Conservation (phyloP, 2,888 invertebrate genomes). For the Cheilosia pagana region DNA sequence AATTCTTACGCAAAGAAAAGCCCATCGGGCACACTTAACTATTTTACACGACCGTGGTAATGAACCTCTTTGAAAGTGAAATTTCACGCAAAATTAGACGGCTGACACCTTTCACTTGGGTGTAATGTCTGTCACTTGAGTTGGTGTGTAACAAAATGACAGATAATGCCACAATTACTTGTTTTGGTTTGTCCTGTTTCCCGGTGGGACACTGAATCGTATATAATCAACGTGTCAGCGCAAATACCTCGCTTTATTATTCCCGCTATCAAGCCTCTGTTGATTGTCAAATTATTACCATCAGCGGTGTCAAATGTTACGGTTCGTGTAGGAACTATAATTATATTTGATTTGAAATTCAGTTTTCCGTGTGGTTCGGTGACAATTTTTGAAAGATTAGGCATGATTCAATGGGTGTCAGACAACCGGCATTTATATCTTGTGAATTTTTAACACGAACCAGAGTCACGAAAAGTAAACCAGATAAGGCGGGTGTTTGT, state of each 20-base stretch:
- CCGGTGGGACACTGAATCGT: not conserved
- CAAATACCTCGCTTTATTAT: not conserved
- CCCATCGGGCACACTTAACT: not conserved
- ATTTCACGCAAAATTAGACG: conserved; percentile 6
- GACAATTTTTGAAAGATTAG: not conserved
- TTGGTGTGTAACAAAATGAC: conserved; percentile 11
- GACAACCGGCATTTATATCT: not conserved
- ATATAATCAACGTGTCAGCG: conserved; percentile 3
- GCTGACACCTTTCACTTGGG: conserved; percentile 34
- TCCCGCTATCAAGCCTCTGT: not conserved
- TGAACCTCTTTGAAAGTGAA: conserved; percentile 22
- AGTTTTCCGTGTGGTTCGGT: conserved; percentile 19
- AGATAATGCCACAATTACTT: conserved; percentile 21
- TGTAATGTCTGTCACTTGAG: not conserved
- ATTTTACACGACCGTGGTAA: not conserved
- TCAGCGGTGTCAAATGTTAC: conserved; percentile 2
- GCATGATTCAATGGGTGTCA: not conserved
- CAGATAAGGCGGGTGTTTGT: conserved; percentile 21
- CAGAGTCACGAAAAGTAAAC: conserved; percentile 49
- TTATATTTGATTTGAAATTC: conserved; percentile 46
- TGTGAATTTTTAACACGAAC: not conserved
- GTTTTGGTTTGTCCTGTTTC: not conserved
- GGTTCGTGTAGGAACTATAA: conserved; percentile 26
- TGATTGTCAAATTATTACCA: conserved; percentile 35
- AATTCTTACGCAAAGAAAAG: conserved; percentile 9